Conservation (phyloP, 2,888 invertebrate species). For the Liposcelis brunnea region DNA sequence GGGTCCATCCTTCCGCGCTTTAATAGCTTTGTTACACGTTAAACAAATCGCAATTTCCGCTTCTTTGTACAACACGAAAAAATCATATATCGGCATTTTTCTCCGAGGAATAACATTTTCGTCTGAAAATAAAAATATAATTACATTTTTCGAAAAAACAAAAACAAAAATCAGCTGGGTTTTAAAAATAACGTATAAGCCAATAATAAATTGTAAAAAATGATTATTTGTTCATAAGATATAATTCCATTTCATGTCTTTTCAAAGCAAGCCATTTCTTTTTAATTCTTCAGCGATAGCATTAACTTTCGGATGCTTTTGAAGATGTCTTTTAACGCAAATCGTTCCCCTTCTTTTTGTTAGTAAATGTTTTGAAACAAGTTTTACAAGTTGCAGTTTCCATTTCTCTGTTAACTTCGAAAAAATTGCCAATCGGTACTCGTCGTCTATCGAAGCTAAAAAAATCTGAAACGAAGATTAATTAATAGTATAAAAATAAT, state of each 20-base stretch:
- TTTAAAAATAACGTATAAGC: too few relatives aligned
- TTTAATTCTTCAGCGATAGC: too few relatives aligned
- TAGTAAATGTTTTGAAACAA: background rate
- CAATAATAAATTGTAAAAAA: too few relatives aligned
- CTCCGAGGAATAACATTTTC: too few relatives aligned
- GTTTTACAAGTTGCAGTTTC: background rate
- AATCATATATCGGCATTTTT: conserved; percentile 1
- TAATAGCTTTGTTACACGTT: background rate
- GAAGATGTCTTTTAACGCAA: conserved; percentile 3
- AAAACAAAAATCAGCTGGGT: too few relatives aligned
- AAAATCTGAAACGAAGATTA: too few relatives aligned
- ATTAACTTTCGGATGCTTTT: conserved; percentile 1
- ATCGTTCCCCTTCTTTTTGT: conserved; percentile 2
- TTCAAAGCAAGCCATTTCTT: too few relatives aligned
- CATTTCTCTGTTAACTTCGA: background rate
- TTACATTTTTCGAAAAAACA: too few relatives aligned
- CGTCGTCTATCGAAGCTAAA: background rate
- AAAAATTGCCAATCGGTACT: background rate
- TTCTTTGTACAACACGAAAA: background rate
- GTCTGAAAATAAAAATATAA: too few relatives aligned
- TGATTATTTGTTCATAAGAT: too few relatives aligned
- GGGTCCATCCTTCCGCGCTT: background rate
- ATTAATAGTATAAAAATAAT: too few relatives aligned
- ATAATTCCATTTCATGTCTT: too few relatives aligned
- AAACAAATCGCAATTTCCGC: background rate